Evolutionary conservation across 2,888 invertebrate genomes (phyloP).

Genomic region (Cistogaster globosa): DNA sequence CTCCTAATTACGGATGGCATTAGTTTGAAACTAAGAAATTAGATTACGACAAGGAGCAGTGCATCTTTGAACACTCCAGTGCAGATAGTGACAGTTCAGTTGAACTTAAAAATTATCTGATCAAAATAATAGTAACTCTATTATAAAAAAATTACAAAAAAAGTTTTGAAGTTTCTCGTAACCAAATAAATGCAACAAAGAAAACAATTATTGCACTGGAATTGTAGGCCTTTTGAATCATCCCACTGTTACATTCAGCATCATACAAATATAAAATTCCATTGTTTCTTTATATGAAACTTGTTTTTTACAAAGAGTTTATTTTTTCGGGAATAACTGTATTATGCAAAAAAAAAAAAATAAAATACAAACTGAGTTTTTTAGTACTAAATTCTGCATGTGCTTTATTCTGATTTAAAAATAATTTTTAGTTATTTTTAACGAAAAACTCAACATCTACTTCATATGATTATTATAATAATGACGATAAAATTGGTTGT

Average conservation of each 20-base stretch:
- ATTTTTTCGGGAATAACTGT: not conserved
- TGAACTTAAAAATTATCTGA: too few species aligned
- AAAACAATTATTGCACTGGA: not conserved
- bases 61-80: too few species aligned
- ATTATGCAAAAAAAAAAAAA: slow-evolving; percentile 7
- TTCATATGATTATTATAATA: slow-evolving; percentile 36
- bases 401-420: slow-evolving; percentile 14
- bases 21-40: too few species aligned
- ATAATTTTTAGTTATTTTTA: slow-evolving; percentile 21
- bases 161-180: too few species aligned
- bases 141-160: too few species aligned
- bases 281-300: slow-evolving; percentile 7
- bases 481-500: slow-evolving; percentile 34
- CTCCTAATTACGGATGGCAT: too few species aligned
- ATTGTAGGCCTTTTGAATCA: too few species aligned
- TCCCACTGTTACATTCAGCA: not conserved
- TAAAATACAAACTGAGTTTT: not conserved
- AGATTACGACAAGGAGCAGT: too few species aligned
- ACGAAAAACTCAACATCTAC: slow-evolving; percentile 18
- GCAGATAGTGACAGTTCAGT: too few species aligned
- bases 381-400: not conserved
- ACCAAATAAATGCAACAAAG: too few species aligned
- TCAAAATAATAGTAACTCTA: too few species aligned
- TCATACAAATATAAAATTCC: slow-evolving; percentile 6
- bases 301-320: not conserved